These are phyloP conservation scores for Cotesia glomerata DNA, from an alignment of 1,140 invertebrate species.

Conservation along the genomic window DNA sequence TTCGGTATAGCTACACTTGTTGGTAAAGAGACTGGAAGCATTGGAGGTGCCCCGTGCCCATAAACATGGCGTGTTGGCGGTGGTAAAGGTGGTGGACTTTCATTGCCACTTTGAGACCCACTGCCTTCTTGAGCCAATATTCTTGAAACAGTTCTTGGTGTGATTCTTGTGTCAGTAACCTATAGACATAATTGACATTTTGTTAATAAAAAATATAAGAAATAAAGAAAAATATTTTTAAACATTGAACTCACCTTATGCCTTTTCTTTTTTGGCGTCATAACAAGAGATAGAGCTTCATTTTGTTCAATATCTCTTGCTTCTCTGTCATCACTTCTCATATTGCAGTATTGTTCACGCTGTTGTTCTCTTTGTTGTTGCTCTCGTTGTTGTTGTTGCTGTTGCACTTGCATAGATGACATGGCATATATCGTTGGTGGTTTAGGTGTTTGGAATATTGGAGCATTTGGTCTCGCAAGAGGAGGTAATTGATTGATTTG, in stretches of 20 bases:
- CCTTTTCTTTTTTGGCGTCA: constrained; percentile 93
- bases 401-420: constrained; percentile 68
- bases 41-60: constrained; percentile 74
- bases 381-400: constrained; percentile 67
- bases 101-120: constrained; percentile 64
- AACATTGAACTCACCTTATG: constrained; percentile 74
- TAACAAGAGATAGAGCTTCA: constrained; percentile 90
- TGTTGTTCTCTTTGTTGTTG: constrained; percentile 60
- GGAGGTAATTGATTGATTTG: constrained; percentile 71
- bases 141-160: constrained; percentile 86
- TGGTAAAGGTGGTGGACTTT: constrained; percentile 69
- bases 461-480: constrained; percentile 71
- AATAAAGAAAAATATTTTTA: not conserved
- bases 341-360: constrained; percentile 73
- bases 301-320: constrained; percentile 82
- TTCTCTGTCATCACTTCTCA: constrained; percentile 67
- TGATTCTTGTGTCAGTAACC: constrained; percentile 92
- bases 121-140: constrained; percentile 82
- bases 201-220: constrained; percentile 31
- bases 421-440: constrained; percentile 68
- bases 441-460: constrained; percentile 82
- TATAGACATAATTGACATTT: constrained; percentile 35
- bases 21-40: constrained; percentile 85
- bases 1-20: constrained; percentile 96
- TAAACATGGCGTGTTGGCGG: constrained; percentile 67